phyloP scores from a whole-genome alignment of 2,888 invertebrate species.

The Isoperla grammatica region DNA sequence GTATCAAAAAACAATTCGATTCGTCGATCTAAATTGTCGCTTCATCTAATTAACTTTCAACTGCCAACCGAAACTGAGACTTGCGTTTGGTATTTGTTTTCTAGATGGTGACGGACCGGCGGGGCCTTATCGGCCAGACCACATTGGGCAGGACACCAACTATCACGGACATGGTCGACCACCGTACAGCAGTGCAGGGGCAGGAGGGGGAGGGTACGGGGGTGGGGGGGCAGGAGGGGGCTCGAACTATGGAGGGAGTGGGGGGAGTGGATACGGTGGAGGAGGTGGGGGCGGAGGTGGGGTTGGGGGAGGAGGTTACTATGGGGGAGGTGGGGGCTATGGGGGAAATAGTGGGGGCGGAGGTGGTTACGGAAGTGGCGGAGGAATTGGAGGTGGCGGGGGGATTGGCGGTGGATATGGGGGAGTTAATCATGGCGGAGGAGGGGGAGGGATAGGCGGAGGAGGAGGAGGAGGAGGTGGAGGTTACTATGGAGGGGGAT shows the following conservation, averaged over 20 bases:
- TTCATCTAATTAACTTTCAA: no score
- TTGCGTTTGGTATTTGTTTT: constrained; percentile 14
- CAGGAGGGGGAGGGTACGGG: constrained; percentile 34
- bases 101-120: constrained; percentile 41
- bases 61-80: no score
- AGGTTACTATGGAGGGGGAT: constrained; percentile 6
- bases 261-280: constrained; percentile 38
- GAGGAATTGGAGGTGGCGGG: neutral
- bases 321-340: constrained; percentile 38
- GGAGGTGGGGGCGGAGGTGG: constrained; percentile 44
- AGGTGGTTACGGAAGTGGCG: constrained; percentile 28
- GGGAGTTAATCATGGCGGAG: constrained; percentile 20
- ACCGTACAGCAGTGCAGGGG: constrained; percentile 39
- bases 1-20: no score
- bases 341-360: constrained; percentile 31
- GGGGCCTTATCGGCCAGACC: constrained; percentile 44
- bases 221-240: constrained; percentile 38
- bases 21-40: no score
- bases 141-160: constrained; percentile 46
- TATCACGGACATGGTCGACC: constrained; percentile 42
- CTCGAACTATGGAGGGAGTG: constrained; percentile 38
- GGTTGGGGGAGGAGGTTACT: constrained; percentile 43
- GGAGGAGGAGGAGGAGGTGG: constrained; percentile 19
- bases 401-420: constrained; percentile 17
- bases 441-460: constrained; percentile 18